A percentile compares a stretch with the other conserved stretches of the same genome.
These are phyloP conservation scores for Drosophila littoralis DNA, from an alignment of 1,140 invertebrate genomes.

Conservation along the genomic window DNA sequence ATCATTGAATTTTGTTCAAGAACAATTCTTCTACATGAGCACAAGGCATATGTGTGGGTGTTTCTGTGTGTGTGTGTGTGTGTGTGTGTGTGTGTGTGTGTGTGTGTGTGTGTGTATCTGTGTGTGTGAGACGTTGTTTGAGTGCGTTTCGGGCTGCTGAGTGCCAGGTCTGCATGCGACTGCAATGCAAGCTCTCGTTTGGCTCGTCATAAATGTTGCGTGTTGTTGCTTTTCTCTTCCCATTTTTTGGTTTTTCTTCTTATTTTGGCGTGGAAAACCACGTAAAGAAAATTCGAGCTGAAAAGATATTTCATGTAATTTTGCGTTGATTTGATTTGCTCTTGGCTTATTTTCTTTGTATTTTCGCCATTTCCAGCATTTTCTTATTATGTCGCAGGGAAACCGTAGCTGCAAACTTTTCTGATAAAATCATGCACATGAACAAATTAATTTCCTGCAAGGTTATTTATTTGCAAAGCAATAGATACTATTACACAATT, in stretches of 20 bases:
- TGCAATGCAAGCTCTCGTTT: slow-evolving; percentile 32
- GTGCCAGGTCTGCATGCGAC: slow-evolving; percentile 26
- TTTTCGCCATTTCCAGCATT: slow-evolving; percentile 7
- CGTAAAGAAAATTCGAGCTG: slow-evolving; percentile 13
- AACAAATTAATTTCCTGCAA: neutral
- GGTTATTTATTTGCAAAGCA: neutral
- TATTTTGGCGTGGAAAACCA: neutral
- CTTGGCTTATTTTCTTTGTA: slow-evolving; percentile 16
- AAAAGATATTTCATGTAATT: slow-evolving; percentile 27
- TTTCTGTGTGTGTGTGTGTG: neutral
- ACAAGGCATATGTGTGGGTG: slow-evolving; percentile 13
- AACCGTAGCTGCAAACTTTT: neutral
- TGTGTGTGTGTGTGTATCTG: neutral
- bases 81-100: slow-evolving; percentile 2
- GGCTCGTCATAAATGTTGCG: slow-evolving; percentile 32
- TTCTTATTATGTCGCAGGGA: neutral
- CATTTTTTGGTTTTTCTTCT: neutral
- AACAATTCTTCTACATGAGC: slow-evolving; percentile 42
- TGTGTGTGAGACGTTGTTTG: slow-evolving; percentile 39
- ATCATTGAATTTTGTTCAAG: slow-evolving; percentile 54
- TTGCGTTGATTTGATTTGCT: slow-evolving; percentile 29
- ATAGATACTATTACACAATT: neutral
- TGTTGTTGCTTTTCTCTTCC: neutral
- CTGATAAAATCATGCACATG: neutral
- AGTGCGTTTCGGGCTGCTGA: slow-evolving; percentile 22